A percentile compares a stretch with the other conserved stretches of the same genome.
phyloP scores from a whole-genome alignment of 2,797 vertebrate species.

The Sebastolobus alascanus region DNA sequence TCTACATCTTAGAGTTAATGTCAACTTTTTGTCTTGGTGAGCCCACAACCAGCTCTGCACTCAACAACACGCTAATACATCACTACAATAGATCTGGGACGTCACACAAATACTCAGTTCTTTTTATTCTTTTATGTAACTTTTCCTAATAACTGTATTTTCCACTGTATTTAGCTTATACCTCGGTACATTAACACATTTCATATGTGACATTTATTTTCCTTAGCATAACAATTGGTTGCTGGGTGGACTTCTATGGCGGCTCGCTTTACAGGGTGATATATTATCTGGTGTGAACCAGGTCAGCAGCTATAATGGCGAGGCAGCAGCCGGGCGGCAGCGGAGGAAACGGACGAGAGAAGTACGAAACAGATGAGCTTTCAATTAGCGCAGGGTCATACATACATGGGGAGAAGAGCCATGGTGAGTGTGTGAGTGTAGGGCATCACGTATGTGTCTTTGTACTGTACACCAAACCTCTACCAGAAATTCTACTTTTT shows the following conservation, averaged over 20 bases:
- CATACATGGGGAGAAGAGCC: not conserved
- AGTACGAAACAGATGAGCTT: constrained; percentile 55
- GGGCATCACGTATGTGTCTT: not conserved
- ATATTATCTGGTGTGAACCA: constrained; percentile 77
- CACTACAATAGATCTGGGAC: not conserved
- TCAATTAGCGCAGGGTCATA: constrained; percentile 50
- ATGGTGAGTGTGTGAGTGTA: not conserved
- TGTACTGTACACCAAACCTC: not conserved
- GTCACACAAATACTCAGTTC: not conserved
- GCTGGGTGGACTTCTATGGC: constrained; percentile 40
- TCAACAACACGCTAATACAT: not conserved
- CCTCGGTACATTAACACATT: constrained; percentile 64
- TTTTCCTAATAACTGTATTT: constrained; percentile 21
- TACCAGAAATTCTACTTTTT: not conserved
- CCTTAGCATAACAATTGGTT: constrained; percentile 66
- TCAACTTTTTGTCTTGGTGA: not conserved
- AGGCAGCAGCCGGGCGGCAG: constrained; percentile 36
- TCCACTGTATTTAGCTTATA: constrained; percentile 22
- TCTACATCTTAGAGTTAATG: not conserved
- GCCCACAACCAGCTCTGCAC: not conserved
- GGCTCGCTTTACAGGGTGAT: constrained; percentile 71
- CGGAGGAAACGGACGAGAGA: constrained; percentile 53
- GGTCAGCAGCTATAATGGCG: constrained; percentile 63
- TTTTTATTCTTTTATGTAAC: not conserved
- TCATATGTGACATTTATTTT: constrained; percentile 78